Base-by-base conservation (phyloP, 2,113 vertebrate species). In the Hydrolagus affinis region DNA sequence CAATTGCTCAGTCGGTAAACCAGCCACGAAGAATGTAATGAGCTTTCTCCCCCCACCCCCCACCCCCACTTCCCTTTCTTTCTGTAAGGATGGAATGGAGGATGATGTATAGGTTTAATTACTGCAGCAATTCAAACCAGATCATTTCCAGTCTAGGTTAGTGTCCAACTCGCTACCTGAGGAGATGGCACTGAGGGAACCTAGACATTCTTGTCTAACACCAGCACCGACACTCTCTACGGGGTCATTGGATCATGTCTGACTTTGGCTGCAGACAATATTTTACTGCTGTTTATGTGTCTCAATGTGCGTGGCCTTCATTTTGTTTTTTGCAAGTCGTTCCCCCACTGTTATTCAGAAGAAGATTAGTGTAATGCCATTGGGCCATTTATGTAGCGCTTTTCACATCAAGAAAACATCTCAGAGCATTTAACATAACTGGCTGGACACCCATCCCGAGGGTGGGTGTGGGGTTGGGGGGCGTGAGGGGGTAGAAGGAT, bases 91-190 rank as follows among this genome's bases (percentile, higher is more conserved):
- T 3, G 44, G 44, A 44, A 44, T 6, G 44, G 44, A 44, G 44
- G 73, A 21, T 75, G 73, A 75, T 75, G 25, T 73, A 73, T 73
- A 28, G 30, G 73, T 56, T 75, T 75, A 75, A 75, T 75, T 75
- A 75, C 73, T 17, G 14, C 9, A 28, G 21, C 73, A 75, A 75
- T 44, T 44, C 4, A 3, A 56, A 3, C 17, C 32, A 6, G 73
- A 44, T 17, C 56, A 75, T 44, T 44, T 75, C 8, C 73, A 75
- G 30, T 56, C n/a, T 30, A 15, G 4, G 44, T 56, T 75, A 8
- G 73, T 56, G 15, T 12, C 28, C 15, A 74, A 32, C 14, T 74
- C 19, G 44, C 23, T 28, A 44, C 44, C 44, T 72, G 8, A 23
- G 23, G 10, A 72, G 71, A 73, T 23, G 71, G 25, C 30, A 73